Percentiles rank a stretch among this genome's conserved stretches.
phyloP scores from a whole-genome alignment of 2,113 vertebrate genomes.

The Formicarius rufipectus region DNA sequence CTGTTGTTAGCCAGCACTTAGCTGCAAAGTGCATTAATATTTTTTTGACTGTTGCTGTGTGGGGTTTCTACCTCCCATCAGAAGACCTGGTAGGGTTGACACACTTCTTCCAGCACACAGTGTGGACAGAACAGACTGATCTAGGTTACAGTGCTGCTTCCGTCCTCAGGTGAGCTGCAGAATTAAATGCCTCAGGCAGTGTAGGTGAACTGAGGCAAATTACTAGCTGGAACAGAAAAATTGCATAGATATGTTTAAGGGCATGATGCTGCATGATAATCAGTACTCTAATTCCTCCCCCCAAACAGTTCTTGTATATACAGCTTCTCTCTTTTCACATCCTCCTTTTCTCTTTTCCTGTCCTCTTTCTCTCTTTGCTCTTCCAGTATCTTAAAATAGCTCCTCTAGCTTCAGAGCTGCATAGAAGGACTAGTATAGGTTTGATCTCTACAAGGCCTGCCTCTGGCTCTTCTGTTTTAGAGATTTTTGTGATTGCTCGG shows the following conservation, averaged over 20 bases:
- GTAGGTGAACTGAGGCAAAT: conserved; percentile 8
- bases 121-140: neutral
- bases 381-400: conserved; percentile 4
- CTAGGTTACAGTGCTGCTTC: neutral
- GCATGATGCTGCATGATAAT: neutral
- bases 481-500: neutral
- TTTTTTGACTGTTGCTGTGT: neutral
- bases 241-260: neutral
- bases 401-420: neutral
- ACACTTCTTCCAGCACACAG: neutral
- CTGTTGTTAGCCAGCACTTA: conserved; percentile 26
- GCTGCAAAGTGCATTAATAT: conserved; percentile 1
- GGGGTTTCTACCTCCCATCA: neutral
- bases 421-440: neutral
- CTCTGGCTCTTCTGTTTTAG: neutral
- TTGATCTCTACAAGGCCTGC: neutral
- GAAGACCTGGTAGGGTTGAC: neutral
- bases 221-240: neutral
- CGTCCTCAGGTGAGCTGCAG: neutral
- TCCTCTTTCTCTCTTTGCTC: neutral
- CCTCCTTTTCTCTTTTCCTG: neutral
- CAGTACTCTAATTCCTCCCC: neutral
- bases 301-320: neutral
- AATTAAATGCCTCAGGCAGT: neutral
- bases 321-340: neutral